Conservation (phyloP, 2,797 vertebrate genomes). For the Argya squamiceps region DNA sequence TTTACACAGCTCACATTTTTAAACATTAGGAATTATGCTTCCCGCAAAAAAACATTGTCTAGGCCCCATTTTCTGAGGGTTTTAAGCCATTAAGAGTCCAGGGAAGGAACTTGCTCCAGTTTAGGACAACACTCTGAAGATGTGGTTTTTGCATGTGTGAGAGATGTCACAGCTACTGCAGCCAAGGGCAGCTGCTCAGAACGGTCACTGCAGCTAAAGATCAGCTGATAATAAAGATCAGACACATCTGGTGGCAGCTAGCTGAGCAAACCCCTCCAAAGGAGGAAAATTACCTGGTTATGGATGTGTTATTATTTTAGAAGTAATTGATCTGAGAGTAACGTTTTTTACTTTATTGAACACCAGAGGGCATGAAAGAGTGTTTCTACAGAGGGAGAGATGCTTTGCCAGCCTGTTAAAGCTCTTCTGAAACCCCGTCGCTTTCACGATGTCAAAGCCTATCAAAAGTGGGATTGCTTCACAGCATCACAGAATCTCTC, state of each 20-base stretch:
- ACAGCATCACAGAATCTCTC: not conserved
- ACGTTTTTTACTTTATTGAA: not conserved
- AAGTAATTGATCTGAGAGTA: not conserved
- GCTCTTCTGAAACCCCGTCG: not conserved
- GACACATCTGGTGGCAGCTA: not conserved
- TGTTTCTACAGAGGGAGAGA: not conserved
- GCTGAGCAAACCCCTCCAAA: not conserved
- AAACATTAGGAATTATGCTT: not conserved
- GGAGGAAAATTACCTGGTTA: not conserved
- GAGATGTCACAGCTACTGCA: not conserved
- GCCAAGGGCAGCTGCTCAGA: not conserved
- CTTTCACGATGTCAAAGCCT: not conserved
- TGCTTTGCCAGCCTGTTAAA: not conserved
- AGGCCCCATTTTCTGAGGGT: not conserved
- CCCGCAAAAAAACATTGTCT: not conserved
- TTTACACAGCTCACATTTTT: not conserved
- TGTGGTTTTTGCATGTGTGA: not conserved
- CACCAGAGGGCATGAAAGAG: conserved; percentile 69
- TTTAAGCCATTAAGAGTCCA: not conserved
- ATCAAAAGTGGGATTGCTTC: not conserved
- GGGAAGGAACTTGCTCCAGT: not conserved
- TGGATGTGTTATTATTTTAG: not conserved
- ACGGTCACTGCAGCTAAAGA: not conserved
- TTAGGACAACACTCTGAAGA: not conserved
- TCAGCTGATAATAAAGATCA: not conserved